These are phyloP conservation scores for Xestia ashworthii DNA, from an alignment of 2,888 invertebrate species.

Conservation along the genomic window DNA sequence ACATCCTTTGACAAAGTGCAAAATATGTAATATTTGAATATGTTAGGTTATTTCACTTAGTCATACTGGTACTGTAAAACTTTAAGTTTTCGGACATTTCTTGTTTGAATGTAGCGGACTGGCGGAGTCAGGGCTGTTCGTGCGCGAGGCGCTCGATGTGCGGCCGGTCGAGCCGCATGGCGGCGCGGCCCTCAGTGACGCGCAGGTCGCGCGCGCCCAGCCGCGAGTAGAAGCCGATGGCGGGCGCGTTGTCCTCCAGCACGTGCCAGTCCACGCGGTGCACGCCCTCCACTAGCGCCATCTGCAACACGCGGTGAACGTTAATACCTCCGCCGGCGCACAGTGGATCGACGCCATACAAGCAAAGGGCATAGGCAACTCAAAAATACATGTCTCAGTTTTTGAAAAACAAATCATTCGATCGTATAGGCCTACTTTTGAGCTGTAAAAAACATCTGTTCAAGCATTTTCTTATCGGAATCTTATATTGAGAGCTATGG, in stretches of 20 bases:
- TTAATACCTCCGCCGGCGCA: background rate
- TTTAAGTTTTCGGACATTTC: background rate
- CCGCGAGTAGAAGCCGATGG: conserved; percentile 93
- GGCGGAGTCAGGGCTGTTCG: background rate
- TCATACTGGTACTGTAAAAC: background rate
- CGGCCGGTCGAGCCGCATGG: conserved; percentile 80
- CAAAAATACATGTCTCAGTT: too few relatives aligned
- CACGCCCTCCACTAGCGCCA: conserved; percentile 88
- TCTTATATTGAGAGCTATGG: too few relatives aligned
- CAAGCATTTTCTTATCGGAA: too few relatives aligned
- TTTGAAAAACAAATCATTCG: too few relatives aligned
- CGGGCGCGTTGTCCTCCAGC: conserved; percentile 93
- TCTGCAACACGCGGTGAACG: conserved; percentile 60
- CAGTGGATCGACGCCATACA: too few relatives aligned
- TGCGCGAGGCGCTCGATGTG: conserved; percentile 73
- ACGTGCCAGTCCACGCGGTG: conserved; percentile 94
- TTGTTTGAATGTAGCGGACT: background rate
- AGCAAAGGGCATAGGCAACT: too few relatives aligned
- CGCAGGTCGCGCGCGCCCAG: conserved; percentile 91
- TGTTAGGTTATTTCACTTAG: background rate
- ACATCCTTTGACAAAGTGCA: background rate
- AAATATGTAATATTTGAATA: background rate
- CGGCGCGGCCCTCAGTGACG: conserved; percentile 78
- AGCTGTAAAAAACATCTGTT: too few relatives aligned
- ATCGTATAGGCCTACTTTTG: too few relatives aligned